A percentile compares a stretch with the other conserved stretches of the same genome.
phyloP scores from a whole-genome alignment of 2,888 invertebrate genomes.

The Myopa testacea region DNA sequence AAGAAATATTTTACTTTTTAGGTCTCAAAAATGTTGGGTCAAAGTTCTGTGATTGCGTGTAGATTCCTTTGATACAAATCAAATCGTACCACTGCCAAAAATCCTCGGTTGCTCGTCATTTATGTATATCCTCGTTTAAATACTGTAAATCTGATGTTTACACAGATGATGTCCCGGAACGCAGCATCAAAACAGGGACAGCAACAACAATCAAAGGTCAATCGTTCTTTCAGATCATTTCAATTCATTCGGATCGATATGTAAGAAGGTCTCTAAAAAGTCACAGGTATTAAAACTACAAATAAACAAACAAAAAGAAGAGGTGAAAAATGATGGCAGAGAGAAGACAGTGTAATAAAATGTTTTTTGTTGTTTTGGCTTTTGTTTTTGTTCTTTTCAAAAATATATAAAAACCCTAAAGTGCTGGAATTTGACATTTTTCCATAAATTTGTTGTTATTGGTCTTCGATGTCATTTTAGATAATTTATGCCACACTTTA shows the following conservation, averaged over 20 bases:
- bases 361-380: neutral
- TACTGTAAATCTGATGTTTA: neutral
- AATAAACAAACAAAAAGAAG: neutral
- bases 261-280: no score
- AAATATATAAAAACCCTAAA: constrained; percentile 14
- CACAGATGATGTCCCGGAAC: neutral
- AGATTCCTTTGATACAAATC: no score
- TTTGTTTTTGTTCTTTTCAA: neutral
- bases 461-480: constrained; percentile 34
- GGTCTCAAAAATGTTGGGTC: no score
- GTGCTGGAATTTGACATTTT: constrained; percentile 30
- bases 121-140: no score
- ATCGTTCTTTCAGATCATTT: neutral
- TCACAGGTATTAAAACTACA: no score
- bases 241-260: neutral
- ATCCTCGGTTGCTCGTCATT: no score
- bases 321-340: neutral
- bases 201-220: neutral
- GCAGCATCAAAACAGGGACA: neutral
- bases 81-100: no score
- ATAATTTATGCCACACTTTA: constrained; percentile 58
- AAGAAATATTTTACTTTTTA: no score
- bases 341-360: neutral
- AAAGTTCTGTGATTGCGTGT: no score
- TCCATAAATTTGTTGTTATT: constrained; percentile 34